phyloP scores from a whole-genome alignment of 2,797 vertebrate genomes.

The Sparus aurata region DNA sequence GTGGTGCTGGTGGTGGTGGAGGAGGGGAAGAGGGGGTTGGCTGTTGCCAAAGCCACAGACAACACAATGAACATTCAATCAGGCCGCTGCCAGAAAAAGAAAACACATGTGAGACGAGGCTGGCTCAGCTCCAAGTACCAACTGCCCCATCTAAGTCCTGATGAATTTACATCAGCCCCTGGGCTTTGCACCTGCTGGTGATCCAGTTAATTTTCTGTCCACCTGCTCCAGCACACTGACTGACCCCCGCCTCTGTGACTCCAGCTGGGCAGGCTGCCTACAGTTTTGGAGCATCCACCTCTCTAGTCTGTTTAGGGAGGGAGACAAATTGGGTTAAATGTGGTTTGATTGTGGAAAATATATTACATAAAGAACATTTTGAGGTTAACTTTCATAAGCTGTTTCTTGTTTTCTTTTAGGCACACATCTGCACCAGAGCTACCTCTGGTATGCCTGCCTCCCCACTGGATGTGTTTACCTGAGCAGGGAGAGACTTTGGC shows the following conservation, averaged over 20 bases:
- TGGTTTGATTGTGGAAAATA: constrained; percentile 13
- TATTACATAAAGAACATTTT: background rate
- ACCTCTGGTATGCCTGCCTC: background rate
- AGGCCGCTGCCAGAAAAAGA: constrained; percentile 74
- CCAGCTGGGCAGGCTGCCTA: constrained; percentile 67
- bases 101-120: constrained; percentile 78
- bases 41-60: constrained; percentile 80
- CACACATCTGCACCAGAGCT: background rate
- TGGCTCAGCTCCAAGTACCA: constrained; percentile 81
- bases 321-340: constrained; percentile 43
- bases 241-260: constrained; percentile 66
- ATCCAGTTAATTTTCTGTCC: constrained; percentile 80
- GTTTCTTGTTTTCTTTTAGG: background rate
- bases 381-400: background rate
- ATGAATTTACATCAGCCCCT: constrained; percentile 82
- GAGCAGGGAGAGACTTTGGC: constrained; percentile 44
- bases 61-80: constrained; percentile 80
- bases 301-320: constrained; percentile 35
- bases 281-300: constrained; percentile 52
- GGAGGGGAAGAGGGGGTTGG: background rate
- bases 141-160: constrained; percentile 81
- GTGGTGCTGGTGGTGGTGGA: background rate
- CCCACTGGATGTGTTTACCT: constrained; percentile 36
- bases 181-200: constrained; percentile 84
- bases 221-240: constrained; percentile 80